phyloP scores from a whole-genome alignment of 1,140 invertebrate genomes.

The Drosophila chauvacae region DNA sequence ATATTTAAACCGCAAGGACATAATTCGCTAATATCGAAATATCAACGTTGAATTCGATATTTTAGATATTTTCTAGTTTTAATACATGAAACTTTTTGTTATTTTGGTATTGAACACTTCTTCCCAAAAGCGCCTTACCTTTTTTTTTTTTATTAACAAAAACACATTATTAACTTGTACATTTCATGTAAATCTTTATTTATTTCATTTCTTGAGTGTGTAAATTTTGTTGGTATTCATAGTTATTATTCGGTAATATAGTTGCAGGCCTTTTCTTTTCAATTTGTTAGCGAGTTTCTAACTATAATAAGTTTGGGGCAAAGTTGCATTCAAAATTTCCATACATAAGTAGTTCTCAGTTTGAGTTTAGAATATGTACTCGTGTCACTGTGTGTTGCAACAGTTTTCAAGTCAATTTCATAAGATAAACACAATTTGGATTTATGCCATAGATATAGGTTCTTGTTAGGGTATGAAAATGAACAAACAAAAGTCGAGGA shows the following conservation, averaged over 20 bases:
- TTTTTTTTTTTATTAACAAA: neutral
- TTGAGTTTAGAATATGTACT: conserved; percentile 48
- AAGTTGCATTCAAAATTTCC: conserved; percentile 39
- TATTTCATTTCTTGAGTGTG: conserved; percentile 65
- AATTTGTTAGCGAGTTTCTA: conserved; percentile 69
- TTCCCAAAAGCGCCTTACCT: neutral
- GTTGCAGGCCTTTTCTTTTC: conserved; percentile 56
- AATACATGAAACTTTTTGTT: neutral
- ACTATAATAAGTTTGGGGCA: conserved; percentile 50
- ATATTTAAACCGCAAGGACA: neutral
- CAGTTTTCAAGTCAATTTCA: conserved; percentile 61
- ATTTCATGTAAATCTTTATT: conserved; percentile 82
- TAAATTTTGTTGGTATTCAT: conserved; percentile 70
- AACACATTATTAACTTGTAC: conserved; percentile 33
- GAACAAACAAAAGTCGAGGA: conserved; percentile 33
- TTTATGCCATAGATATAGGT: conserved; percentile 35
- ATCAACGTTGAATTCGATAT: no score
- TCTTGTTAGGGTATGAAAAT: neutral
- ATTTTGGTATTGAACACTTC: neutral
- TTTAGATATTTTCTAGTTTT: no score
- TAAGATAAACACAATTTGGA: conserved; percentile 59
- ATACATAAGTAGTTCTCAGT: conserved; percentile 23
- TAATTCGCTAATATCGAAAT: no score
- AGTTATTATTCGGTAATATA: conserved; percentile 29
- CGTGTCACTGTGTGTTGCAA: conserved; percentile 26